A percentile compares a stretch with the other conserved stretches of the same genome.
phyloP scores from a whole-genome alignment of 1,140 invertebrate species.

The Vanessa tameamea region DNA sequence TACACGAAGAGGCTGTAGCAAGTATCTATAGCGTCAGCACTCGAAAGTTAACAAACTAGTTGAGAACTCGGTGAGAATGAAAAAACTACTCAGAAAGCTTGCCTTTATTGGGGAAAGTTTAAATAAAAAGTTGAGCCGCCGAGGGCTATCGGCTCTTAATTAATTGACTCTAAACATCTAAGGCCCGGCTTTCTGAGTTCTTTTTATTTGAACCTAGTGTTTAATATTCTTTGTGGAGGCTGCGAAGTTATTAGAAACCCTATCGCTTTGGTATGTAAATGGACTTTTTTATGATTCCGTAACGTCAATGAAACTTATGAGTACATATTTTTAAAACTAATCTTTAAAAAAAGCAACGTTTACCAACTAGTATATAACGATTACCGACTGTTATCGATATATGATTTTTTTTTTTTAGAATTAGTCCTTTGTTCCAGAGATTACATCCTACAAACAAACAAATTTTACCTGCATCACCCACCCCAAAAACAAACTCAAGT shows the following conservation, averaged over 20 bases:
- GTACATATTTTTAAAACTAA: too few relatives aligned
- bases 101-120: constrained; percentile 6
- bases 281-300: background rate
- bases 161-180: constrained; percentile 4
- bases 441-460: too few relatives aligned
- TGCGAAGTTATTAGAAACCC: background rate
- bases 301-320: too few relatives aligned
- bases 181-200: background rate
- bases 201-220: background rate
- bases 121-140: constrained; percentile 9
- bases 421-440: too few relatives aligned
- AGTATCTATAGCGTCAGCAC: background rate
- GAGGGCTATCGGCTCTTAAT: constrained; percentile 6
- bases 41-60: constrained; percentile 13
- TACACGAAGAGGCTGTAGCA: background rate
- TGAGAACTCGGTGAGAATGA: constrained; percentile 12
- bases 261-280: background rate
- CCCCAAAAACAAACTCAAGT: too few relatives aligned
- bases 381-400: too few relatives aligned
- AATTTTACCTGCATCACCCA: too few relatives aligned
- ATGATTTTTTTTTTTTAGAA: too few relatives aligned
- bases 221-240: background rate
- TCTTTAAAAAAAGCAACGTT: too few relatives aligned
- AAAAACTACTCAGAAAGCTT: constrained; percentile 11
- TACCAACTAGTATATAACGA: too few relatives aligned